These are phyloP conservation scores for Mirounga angustirostris DNA, from an alignment of 2,113 vertebrate genomes.

Conservation along the genomic window DNA sequence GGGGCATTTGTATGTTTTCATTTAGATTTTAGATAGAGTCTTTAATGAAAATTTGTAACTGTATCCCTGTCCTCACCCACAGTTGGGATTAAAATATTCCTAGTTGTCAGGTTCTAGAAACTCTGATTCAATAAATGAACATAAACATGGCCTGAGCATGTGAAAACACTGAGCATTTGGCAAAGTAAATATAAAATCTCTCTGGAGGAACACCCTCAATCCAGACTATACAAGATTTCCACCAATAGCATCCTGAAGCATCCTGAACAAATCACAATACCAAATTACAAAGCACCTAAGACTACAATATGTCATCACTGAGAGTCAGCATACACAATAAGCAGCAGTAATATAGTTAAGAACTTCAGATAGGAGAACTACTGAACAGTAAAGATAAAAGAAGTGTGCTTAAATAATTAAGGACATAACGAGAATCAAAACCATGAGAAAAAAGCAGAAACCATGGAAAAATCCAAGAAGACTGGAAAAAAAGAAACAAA, in stretches of 20 bases:
- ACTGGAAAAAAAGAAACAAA: not conserved
- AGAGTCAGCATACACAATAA: not conserved
- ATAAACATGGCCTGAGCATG: not conserved
- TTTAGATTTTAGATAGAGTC: constrained; percentile 21
- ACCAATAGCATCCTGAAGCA: not conserved
- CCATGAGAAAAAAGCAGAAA: not conserved
- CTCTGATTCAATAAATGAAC: not conserved
- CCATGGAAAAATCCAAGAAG: not conserved
- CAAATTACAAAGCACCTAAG: not conserved
- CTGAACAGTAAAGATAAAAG: not conserved
- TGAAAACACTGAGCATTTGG: not conserved
- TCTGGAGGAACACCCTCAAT: not conserved
- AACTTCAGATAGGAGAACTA: not conserved
- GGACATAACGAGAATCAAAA: not conserved
- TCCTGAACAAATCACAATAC: not conserved
- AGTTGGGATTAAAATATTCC: not conserved
- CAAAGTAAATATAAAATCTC: not conserved
- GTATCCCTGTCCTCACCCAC: not conserved
- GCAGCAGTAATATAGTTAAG: not conserved
- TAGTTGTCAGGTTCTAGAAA: not conserved
- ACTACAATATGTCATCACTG: not conserved
- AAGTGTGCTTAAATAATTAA: not conserved
- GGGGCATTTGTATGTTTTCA: not conserved
- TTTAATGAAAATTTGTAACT: constrained; percentile 17
- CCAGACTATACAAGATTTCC: not conserved